Evolutionary conservation across 2,888 invertebrate genomes (phyloP).

Genomic region (Cryptocheilus praepositus): DNA sequence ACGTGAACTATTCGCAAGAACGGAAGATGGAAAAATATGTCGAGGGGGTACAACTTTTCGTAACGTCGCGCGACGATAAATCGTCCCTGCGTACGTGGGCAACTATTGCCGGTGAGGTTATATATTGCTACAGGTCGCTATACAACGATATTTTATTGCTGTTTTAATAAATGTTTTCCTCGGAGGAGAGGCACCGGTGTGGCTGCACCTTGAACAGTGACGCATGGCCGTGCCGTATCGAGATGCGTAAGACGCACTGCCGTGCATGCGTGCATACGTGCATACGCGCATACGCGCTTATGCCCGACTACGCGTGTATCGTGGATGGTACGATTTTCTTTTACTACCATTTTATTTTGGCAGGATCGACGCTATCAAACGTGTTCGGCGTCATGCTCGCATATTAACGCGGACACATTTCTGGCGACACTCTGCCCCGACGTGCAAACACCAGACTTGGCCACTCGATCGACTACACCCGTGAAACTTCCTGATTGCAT

Average conservation of each 20-base stretch:
- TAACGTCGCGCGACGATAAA: conserved; percentile 18
- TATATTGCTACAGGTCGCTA: conserved; percentile 20
- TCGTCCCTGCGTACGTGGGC: conserved; percentile 11
- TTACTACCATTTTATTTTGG: conserved; percentile 1
- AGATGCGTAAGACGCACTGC: conserved; percentile 2
- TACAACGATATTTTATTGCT: conserved; percentile 22
- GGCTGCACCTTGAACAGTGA: conserved; percentile 20
- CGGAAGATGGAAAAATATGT: conserved; percentile 16
- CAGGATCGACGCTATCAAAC: background rate
- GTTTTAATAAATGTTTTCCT: conserved; percentile 26
- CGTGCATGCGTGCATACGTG: background rate
- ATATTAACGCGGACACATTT: background rate
- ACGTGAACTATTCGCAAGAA: too few species aligned
- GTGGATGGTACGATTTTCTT: background rate
- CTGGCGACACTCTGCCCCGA: background rate
- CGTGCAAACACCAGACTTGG: background rate
- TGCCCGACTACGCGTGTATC: too few species aligned
- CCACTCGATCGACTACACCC: too few species aligned
- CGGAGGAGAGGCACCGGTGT: conserved; percentile 14
- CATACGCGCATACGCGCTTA: too few species aligned
- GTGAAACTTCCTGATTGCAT: too few species aligned
- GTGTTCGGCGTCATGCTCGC: background rate
- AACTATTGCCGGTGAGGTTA: conserved; percentile 21
- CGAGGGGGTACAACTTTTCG: conserved; percentile 11
- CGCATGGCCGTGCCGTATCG: conserved; percentile 22